phyloP scores from a whole-genome alignment of 1,140 invertebrate species.

The Tetramorium alpestre region DNA sequence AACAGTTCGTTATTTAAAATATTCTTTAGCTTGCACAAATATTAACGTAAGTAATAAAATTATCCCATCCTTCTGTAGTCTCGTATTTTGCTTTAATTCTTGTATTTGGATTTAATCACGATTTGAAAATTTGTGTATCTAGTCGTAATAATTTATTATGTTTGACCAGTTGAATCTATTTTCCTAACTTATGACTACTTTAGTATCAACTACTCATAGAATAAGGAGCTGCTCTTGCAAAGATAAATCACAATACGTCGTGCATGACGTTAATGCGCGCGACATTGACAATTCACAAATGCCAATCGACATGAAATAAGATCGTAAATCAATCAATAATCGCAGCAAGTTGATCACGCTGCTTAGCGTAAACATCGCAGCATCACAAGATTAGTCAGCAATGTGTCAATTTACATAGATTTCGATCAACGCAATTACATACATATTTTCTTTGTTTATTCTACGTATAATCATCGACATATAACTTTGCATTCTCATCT shows the following conservation, averaged over 20 bases:
- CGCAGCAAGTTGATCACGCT: neutral
- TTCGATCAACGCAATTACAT: neutral
- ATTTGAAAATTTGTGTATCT: neutral
- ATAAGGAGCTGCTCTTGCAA: neutral
- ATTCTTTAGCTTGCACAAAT: neutral
- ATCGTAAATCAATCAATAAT: constrained; percentile 51
- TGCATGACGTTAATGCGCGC: neutral
- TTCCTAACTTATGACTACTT: constrained; percentile 37
- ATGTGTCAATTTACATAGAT: neutral
- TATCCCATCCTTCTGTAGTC: neutral
- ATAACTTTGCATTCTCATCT: neutral
- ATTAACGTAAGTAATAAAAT: constrained; percentile 1
- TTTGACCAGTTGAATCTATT: neutral
- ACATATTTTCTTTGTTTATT: neutral
- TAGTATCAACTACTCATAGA: neutral
- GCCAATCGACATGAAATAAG: constrained; percentile 29
- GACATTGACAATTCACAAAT: constrained; percentile 23
- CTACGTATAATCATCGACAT: neutral
- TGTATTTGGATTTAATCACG: neutral
- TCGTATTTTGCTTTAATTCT: neutral
- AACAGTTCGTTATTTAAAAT: neutral
- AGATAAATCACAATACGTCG: constrained; percentile 50
- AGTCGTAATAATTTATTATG: neutral
- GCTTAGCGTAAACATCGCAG: neutral
- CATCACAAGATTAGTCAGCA: neutral